A percentile compares a stretch with the other conserved stretches of the same genome.
Evolutionary conservation across 2,113 vertebrate species (phyloP).

Genomic region (Lota lota): DNA sequence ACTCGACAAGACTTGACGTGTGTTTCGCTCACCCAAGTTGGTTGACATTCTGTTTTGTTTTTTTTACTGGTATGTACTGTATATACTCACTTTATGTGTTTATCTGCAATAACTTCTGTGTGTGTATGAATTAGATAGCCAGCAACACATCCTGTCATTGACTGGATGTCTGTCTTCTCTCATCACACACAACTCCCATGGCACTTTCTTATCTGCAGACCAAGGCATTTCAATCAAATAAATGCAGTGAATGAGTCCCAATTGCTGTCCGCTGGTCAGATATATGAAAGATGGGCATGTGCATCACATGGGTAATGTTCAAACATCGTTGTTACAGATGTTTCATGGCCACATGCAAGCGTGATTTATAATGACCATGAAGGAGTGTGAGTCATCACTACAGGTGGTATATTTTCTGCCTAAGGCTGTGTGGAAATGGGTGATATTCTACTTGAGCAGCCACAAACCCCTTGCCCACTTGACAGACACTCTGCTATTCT

Average conservation of each 20-base stretch:
- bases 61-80: too few relatives aligned
- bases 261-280: constrained; percentile 17
- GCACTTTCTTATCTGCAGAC: constrained; percentile 7
- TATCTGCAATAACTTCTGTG: background rate
- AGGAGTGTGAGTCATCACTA: constrained; percentile 25
- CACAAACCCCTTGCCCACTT: background rate
- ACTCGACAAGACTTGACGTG: too few relatives aligned
- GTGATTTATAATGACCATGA: constrained; percentile 15
- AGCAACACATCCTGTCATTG: constrained; percentile 26
- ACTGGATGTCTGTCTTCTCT: too few relatives aligned
- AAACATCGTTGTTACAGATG: too few relatives aligned
- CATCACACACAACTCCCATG: constrained; percentile 30
- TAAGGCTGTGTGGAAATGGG: too few relatives aligned
- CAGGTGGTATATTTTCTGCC: too few relatives aligned
- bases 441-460: constrained; percentile 19
- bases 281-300: too few relatives aligned
- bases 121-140: constrained; percentile 14
- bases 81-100: background rate
- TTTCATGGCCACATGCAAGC: too few relatives aligned
- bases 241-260: constrained; percentile 18
- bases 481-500: constrained; percentile 40
- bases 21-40: too few relatives aligned
- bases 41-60: too few relatives aligned
- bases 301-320: too few relatives aligned
- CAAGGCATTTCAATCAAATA: constrained; percentile 25